phyloP scores from a whole-genome alignment of 1,140 invertebrate genomes.

The Aphelenchoides besseyi region DNA sequence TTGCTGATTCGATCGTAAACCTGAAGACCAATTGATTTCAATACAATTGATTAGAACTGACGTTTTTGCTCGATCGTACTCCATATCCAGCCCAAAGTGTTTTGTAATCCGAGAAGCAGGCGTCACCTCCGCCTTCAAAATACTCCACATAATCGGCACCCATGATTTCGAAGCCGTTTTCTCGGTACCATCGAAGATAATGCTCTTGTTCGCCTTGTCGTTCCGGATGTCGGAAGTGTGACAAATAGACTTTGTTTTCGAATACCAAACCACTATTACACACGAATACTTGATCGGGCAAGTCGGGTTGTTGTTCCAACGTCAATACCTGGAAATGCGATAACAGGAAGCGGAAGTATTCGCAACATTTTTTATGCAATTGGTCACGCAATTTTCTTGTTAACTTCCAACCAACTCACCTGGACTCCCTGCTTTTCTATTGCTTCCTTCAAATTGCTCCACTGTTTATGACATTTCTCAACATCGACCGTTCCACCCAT shows the following conservation, averaged over 20 bases:
- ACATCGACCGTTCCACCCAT: slow-evolving; percentile 59
- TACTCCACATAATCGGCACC: slow-evolving; percentile 52
- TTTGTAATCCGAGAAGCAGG: slow-evolving; percentile 52
- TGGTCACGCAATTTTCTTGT: neutral
- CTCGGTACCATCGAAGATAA: slow-evolving; percentile 57
- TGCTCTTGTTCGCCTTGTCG: slow-evolving; percentile 55
- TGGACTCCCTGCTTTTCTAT: slow-evolving; percentile 59
- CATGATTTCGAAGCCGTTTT: slow-evolving; percentile 50
- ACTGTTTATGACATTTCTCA: slow-evolving; percentile 51
- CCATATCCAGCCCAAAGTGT: slow-evolving; percentile 61
- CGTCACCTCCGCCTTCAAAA: slow-evolving; percentile 62
- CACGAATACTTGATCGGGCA: slow-evolving; percentile 62
- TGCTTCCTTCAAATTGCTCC: slow-evolving; percentile 48
- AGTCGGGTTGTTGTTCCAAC: slow-evolving; percentile 47
- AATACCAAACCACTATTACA: slow-evolving; percentile 57
- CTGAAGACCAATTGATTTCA: slow-evolving; percentile 29
- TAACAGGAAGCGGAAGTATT: neutral
- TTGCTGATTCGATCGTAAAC: slow-evolving; percentile 48
- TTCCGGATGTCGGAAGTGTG: slow-evolving; percentile 57
- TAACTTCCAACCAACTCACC: slow-evolving; percentile 35
- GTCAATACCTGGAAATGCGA: slow-evolving; percentile 48
- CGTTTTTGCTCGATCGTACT: slow-evolving; percentile 46
- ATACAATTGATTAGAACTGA: slow-evolving; percentile 27
- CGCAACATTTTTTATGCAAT: slow-evolving; percentile 1
- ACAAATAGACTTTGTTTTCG: slow-evolving; percentile 58